phyloP scores from a whole-genome alignment of 2,888 invertebrate genomes.

The Amiota communis region DNA sequence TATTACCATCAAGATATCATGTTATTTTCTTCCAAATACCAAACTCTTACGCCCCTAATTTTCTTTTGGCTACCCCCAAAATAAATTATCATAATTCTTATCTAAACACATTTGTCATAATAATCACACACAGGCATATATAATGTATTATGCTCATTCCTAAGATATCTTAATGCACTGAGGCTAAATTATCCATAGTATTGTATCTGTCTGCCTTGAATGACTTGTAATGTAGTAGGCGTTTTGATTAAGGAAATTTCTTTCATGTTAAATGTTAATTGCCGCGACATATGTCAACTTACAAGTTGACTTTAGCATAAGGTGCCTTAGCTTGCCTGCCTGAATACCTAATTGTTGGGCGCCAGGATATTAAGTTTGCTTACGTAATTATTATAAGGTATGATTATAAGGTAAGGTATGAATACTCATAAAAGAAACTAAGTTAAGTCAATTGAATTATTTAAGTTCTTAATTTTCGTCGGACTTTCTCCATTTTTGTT shows the following conservation, averaged over 20 bases:
- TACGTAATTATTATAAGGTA: slow-evolving; percentile 60
- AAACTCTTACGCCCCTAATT: not conserved
- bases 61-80: not conserved
- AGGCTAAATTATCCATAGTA: not conserved
- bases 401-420: slow-evolving; percentile 55
- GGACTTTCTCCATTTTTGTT: not conserved
- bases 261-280: slow-evolving; percentile 51
- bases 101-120: slow-evolving; percentile 61
- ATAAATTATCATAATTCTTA: not conserved
- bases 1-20: no score
- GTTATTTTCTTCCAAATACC: not conserved
- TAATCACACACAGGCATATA: slow-evolving; percentile 32
- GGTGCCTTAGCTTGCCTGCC: no score
- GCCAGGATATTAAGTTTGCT: slow-evolving; percentile 55
- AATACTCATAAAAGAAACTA: not conserved
- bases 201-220: no score
- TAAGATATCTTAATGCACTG: slow-evolving; percentile 31
- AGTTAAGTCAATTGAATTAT: slow-evolving; percentile 19
- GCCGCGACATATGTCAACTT: slow-evolving; percentile 47
- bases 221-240: slow-evolving; percentile 46
- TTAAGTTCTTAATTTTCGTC: not conserved
- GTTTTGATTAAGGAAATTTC: slow-evolving; percentile 60
- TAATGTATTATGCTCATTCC: slow-evolving; percentile 39
- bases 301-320: slow-evolving; percentile 19
- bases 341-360: not conserved